Conservation (phyloP, 1,140 invertebrate species). For the Drosophila lacteicornis region DNA sequence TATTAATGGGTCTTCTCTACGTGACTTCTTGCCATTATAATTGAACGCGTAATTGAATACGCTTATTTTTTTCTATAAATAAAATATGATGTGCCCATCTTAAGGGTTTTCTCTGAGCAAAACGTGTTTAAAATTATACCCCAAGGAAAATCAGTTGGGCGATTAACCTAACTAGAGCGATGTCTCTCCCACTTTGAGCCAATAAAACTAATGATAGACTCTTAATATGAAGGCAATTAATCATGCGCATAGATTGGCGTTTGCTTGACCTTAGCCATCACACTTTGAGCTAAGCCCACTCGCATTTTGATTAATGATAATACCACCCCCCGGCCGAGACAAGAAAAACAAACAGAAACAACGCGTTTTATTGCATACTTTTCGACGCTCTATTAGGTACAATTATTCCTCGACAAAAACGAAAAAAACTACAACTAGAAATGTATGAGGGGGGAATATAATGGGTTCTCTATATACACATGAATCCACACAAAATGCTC, state of each 20-base stretch:
- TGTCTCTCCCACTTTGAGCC: neutral
- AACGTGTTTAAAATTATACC: neutral
- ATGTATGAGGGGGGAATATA: slow-evolving; percentile 15
- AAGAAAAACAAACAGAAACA: slow-evolving; percentile 25
- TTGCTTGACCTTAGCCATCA: slow-evolving; percentile 44
- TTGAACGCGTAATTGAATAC: slow-evolving; percentile 14
- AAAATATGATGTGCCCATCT: neutral
- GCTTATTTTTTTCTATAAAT: slow-evolving; percentile 10
- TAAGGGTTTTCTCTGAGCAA: neutral
- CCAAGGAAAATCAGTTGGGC: neutral
- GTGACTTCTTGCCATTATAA: slow-evolving; percentile 21
- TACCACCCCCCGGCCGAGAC: neutral
- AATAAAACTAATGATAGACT: slow-evolving; percentile 24
- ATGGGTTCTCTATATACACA: slow-evolving; percentile 39
- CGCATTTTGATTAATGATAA: slow-evolving; percentile 63
- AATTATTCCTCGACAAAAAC: slow-evolving; percentile 34
- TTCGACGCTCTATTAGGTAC: slow-evolving; percentile 62
- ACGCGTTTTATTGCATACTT: slow-evolving; percentile 59
- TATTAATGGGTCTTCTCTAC: slow-evolving; percentile 10
- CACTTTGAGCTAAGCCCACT: slow-evolving; percentile 11
- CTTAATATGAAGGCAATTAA: slow-evolving; percentile 32
- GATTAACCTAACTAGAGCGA: neutral
- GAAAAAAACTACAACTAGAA: slow-evolving; percentile 24
- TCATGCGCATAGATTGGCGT: slow-evolving; percentile 40
- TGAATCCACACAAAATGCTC: slow-evolving; percentile 34